A percentile compares a stretch with the other conserved stretches of the same genome.
These are phyloP conservation scores for Loripinus fragilis DNA, from an alignment of 2,888 invertebrate genomes.

Conservation along the genomic window DNA sequence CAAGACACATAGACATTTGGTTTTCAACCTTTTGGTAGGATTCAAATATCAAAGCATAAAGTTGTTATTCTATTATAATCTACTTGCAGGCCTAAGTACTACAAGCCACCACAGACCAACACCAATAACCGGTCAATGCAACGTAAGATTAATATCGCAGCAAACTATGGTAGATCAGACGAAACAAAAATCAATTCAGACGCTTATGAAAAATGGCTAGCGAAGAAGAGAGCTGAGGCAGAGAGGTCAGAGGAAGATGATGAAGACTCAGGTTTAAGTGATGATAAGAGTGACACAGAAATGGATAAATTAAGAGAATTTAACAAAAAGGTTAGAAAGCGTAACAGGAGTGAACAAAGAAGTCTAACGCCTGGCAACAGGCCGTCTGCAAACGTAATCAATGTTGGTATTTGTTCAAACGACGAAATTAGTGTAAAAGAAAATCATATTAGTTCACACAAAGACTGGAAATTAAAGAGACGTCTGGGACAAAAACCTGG, in stretches of 20 bases:
- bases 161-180: conserved; percentile 17
- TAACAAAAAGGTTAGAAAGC: conserved; percentile 55
- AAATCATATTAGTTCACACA: conserved; percentile 61
- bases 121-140: conserved; percentile 48
- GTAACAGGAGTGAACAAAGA: conserved; percentile 41
- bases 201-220: conserved; percentile 71
- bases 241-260: conserved; percentile 47
- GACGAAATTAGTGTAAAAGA: conserved; percentile 52
- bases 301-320: conserved; percentile 61
- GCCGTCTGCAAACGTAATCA: conserved; percentile 53
- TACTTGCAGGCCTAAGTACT: conserved; percentile 33
- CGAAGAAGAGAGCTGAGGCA: conserved; percentile 52
- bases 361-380: conserved; percentile 51
- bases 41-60: too few relatives aligned
- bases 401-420: conserved; percentile 55
- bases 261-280: conserved; percentile 20
- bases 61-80: too few relatives aligned
- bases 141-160: conserved; percentile 44
- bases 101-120: conserved; percentile 28
- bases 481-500: neutral
- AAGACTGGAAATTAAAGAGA: conserved; percentile 61
- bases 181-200: conserved; percentile 40
- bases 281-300: conserved; percentile 45
- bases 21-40: too few relatives aligned
- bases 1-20: too few relatives aligned